Evolutionary conservation across 1,140 invertebrate genomes (phyloP).

Genomic region (Wasmannia auropunctata): DNA sequence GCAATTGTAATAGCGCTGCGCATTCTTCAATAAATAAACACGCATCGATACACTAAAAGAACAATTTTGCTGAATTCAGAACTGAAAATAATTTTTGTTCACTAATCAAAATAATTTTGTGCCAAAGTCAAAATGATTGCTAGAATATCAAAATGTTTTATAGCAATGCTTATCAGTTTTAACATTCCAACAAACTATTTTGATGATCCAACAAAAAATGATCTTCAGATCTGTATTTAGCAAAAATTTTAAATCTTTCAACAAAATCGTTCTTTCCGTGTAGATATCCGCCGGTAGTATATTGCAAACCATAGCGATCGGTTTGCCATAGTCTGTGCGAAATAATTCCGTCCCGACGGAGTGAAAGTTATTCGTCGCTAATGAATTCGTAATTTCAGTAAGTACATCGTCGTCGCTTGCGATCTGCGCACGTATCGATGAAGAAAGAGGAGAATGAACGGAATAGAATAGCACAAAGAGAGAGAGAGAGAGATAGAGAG

Average conservation of each 20-base stretch:
- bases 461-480: not conserved
- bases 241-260: no score
- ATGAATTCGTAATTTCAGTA: conserved; percentile 74
- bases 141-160: no score
- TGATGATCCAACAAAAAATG: no score
- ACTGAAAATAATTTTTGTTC: no score
- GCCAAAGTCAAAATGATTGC: no score
- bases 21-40: not conserved
- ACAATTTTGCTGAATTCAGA: no score
- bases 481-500: not conserved
- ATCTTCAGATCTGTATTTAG: no score
- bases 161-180: no score
- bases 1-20: not conserved
- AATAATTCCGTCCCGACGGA: conserved; percentile 37
- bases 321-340: conserved; percentile 25
- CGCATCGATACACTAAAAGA: no score
- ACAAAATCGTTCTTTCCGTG: no score
- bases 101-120: no score
- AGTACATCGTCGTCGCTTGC: conserved; percentile 39
- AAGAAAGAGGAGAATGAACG: conserved; percentile 11
- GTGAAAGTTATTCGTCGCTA: conserved; percentile 71
- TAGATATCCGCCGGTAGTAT: not conserved
- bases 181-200: no score
- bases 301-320: not conserved
- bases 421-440: conserved; percentile 54